Evolutionary conservation across 2,888 invertebrate genomes (phyloP).

Genomic region (Ormyrus rosae): DNA sequence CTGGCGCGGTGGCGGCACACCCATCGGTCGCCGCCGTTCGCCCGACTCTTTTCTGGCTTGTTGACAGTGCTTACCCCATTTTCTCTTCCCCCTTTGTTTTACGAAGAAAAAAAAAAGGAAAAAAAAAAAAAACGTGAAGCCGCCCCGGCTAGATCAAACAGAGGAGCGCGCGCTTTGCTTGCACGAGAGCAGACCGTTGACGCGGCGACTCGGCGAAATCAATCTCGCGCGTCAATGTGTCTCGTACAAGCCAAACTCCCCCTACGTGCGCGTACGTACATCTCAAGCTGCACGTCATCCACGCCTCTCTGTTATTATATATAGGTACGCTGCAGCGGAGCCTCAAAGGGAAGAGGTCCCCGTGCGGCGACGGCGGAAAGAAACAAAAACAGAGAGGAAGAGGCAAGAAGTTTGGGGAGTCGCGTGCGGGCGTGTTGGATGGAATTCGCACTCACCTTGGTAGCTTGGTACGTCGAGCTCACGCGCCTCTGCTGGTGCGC

Average conservation of each 20-base stretch:
- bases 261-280: too few species aligned
- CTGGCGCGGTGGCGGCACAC: slow-evolving; percentile 31
- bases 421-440: neutral
- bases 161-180: neutral
- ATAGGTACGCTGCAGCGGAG: neutral
- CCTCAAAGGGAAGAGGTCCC: neutral
- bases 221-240: slow-evolving; percentile 36
- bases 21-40: slow-evolving; percentile 21
- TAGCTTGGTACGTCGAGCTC: slow-evolving; percentile 40
- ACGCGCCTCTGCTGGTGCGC: slow-evolving; percentile 22
- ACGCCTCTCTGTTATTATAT: neutral
- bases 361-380: neutral
- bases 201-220: slow-evolving; percentile 43
- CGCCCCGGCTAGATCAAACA: too few species aligned
- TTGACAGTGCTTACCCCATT: slow-evolving; percentile 29
- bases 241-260: neutral
- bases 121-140: too few species aligned
- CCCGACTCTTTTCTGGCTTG: neutral
- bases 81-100: neutral
- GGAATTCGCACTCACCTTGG: slow-evolving; percentile 38
- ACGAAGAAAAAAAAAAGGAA: neutral
- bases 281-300: too few species aligned
- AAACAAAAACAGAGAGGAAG: neutral
- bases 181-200: neutral
- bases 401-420: neutral